Conservation (phyloP, 2,113 vertebrate genomes). For the Chaetodon trifascialis region DNA sequence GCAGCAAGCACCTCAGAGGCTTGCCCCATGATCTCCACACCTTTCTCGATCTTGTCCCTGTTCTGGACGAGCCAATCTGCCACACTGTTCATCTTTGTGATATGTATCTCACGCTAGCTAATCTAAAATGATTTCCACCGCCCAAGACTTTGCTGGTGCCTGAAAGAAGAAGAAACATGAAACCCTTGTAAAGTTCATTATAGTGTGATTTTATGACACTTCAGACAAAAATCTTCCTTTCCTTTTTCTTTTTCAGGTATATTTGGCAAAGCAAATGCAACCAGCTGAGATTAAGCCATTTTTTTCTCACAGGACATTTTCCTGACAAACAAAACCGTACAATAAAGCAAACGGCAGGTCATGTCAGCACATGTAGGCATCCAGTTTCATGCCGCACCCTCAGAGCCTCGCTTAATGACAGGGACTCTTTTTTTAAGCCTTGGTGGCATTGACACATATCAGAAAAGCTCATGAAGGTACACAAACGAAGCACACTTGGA, state of each 20-base stretch:
- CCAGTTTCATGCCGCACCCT: constrained; percentile 80
- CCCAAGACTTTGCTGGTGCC: constrained; percentile 64
- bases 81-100: constrained; percentile 80
- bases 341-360: constrained; percentile 67
- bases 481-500: constrained; percentile 37
- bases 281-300: constrained; percentile 16
- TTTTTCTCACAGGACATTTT: constrained; percentile 48
- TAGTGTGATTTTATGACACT: constrained; percentile 19
- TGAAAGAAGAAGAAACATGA: constrained; percentile 79
- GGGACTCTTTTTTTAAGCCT: constrained; percentile 62
- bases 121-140: constrained; percentile 54
- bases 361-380: constrained; percentile 77
- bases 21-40: constrained; percentile 85
- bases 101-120: constrained; percentile 46
- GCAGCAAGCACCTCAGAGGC: constrained; percentile 83
- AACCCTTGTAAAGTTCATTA: constrained; percentile 64
- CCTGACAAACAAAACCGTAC: constrained; percentile 57
- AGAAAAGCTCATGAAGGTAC: constrained; percentile 48
- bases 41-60: constrained; percentile 85
- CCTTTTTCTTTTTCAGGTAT: neutral
- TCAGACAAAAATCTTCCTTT: neutral
- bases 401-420: constrained; percentile 60
- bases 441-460: constrained; percentile 59
- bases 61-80: constrained; percentile 85
- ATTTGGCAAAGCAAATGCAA: constrained; percentile 21